Evolutionary conservation across 2,888 invertebrate genomes (phyloP).

Genomic region (Argyresthia goedartella): DNA sequence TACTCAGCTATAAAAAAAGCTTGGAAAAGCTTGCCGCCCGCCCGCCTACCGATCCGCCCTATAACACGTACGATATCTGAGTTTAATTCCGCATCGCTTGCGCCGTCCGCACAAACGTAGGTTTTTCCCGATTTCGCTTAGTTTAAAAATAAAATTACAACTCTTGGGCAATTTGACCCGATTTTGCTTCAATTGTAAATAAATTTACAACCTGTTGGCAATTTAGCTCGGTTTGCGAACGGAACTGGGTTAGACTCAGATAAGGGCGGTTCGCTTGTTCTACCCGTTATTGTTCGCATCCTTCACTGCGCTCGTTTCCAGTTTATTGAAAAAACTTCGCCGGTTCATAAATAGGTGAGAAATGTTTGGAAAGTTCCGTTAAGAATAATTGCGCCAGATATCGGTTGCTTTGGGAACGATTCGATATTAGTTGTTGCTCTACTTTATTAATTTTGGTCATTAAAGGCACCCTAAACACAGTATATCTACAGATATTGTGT

Average conservation of each 20-base stretch:
- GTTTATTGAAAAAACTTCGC: conserved; percentile 12
- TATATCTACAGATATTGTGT: no score
- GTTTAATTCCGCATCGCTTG: not conserved
- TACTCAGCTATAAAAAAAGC: not conserved
- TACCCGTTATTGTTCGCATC: conserved; percentile 39
- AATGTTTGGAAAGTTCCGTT: conserved; percentile 3
- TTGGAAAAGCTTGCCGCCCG: no score
- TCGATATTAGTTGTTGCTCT: no score
- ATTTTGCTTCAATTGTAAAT: conserved; percentile 27
- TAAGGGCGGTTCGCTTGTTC: conserved; percentile 42
- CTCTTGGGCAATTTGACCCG: conserved; percentile 24
- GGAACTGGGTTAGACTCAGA: conserved; percentile 48
- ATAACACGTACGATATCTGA: not conserved
- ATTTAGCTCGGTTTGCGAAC: conserved; percentile 35
- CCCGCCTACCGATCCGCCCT: no score
- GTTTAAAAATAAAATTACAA: conserved; percentile 32
- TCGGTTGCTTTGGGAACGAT: no score
- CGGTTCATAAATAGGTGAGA: conserved; percentile 8
- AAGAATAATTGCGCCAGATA: no score
- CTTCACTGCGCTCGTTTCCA: conserved; percentile 19
- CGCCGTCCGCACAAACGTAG: conserved; percentile 10
- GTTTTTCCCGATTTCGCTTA: conserved; percentile 21
- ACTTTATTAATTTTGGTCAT: no score
- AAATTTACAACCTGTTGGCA: conserved; percentile 29
- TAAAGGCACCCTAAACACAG: no score